Evolutionary conservation across 2,797 vertebrate species (phyloP).

Genomic region (Anas bahamensis): DNA sequence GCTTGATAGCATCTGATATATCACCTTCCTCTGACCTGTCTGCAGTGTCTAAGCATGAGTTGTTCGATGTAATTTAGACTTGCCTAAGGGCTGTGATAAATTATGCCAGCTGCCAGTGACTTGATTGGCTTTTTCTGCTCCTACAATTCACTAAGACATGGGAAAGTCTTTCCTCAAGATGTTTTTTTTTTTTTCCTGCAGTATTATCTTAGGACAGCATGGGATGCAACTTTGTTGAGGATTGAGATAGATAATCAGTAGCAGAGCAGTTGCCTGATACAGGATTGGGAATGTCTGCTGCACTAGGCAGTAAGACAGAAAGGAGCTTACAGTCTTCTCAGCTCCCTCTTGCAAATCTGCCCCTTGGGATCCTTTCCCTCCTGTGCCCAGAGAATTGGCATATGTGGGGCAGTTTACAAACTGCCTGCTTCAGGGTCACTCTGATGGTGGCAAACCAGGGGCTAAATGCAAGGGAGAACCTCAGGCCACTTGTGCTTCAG

Average conservation of each 20-base stretch:
- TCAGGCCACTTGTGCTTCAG: not conserved
- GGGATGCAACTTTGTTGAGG: not conserved
- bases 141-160: not conserved
- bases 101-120: not conserved
- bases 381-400: not conserved
- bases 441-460: not conserved
- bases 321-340: constrained; percentile 14
- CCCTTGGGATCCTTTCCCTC: not conserved
- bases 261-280: not conserved
- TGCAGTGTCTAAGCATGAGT: not conserved
- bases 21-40: not conserved
- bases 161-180: not conserved
- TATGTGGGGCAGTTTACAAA: not conserved
- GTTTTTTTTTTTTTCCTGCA: not conserved
- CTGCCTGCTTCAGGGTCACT: not conserved
- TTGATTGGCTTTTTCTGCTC: not conserved
- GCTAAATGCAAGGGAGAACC: not conserved
- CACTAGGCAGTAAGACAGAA: not conserved
- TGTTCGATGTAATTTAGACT: not conserved
- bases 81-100: not conserved
- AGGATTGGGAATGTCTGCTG: rapidly evolving
- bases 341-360: not conserved
- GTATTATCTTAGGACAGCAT: not conserved
- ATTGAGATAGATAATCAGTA: not conserved
- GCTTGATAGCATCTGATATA: not conserved